These are phyloP conservation scores for Marisa cornuarietis DNA, from an alignment of 1,140 invertebrate species.

Conservation along the genomic window DNA sequence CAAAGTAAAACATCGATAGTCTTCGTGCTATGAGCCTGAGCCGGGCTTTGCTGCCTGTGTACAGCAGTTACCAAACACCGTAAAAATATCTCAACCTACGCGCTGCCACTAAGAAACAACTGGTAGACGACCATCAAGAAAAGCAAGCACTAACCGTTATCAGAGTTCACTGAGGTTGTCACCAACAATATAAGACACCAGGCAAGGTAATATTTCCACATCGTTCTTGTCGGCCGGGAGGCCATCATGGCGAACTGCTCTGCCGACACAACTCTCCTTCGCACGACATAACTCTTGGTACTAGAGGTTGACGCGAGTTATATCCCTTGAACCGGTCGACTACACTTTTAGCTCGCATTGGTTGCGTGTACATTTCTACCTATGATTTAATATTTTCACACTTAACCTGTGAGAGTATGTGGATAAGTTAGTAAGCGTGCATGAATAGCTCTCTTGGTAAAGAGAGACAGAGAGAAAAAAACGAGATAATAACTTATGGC, in stretches of 20 bases:
- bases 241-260: constrained; percentile 23
- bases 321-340: too few species aligned
- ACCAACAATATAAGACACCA: not conserved
- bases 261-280: not conserved
- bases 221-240: not conserved
- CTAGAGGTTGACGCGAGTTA: too few species aligned
- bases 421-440: too few species aligned
- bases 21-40: too few species aligned
- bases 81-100: not conserved
- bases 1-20: too few species aligned
- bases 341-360: too few species aligned
- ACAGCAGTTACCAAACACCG: not conserved
- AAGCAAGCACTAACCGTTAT: not conserved
- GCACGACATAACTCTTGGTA: too few species aligned
- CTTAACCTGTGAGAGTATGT: too few species aligned
- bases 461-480: accelerated
- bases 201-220: not conserved
- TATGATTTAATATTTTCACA: too few species aligned
- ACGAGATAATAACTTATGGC: too few species aligned
- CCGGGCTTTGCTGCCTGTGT: not conserved
- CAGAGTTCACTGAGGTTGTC: not conserved
- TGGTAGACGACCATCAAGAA: not conserved
- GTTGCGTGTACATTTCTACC: too few species aligned
- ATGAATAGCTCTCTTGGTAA: too few species aligned
- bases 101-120: not conserved